These are phyloP conservation scores for Stegana nigrithorax DNA, from an alignment of 2,888 invertebrate species.

Conservation along the genomic window DNA sequence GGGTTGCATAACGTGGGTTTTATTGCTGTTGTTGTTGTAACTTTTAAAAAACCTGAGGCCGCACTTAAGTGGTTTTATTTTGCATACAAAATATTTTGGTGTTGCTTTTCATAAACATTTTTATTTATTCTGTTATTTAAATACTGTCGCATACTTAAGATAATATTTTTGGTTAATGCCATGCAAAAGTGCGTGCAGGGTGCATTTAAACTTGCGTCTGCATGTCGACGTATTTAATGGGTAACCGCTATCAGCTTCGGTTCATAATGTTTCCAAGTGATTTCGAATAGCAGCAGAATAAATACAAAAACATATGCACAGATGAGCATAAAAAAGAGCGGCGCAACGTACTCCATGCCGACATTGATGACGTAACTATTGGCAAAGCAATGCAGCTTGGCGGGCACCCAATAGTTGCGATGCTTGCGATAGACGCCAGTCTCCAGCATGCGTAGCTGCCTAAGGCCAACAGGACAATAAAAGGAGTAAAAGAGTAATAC, in stretches of 20 bases:
- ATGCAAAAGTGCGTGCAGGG: too few species aligned
- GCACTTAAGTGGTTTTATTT: too few species aligned
- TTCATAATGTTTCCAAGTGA: constrained; percentile 44
- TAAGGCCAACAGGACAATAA: too few species aligned
- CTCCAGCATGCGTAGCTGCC: constrained; percentile 56
- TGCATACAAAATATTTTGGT: too few species aligned
- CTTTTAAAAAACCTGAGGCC: too few species aligned
- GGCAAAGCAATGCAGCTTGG: constrained; percentile 55
- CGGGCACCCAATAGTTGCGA: constrained; percentile 54
- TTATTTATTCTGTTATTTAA: neutral
- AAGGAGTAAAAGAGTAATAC: too few species aligned
- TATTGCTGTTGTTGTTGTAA: too few species aligned
- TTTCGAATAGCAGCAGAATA: constrained; percentile 50
- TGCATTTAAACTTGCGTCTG: too few species aligned
- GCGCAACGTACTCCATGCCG: constrained; percentile 64
- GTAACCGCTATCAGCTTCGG: neutral
- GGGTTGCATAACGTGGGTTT: too few species aligned
- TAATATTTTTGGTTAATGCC: neutral
- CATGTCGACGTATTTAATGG: neutral
- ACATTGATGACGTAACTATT: constrained; percentile 57
- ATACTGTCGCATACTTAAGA: neutral
- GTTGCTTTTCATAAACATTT: too few species aligned
- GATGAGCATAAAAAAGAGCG: constrained; percentile 59
- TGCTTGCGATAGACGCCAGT: constrained; percentile 59
- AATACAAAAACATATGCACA: constrained; percentile 48